phyloP scores from a whole-genome alignment of 92 coral and sea anemone species.

The Epizoanthus scotinus region DNA sequence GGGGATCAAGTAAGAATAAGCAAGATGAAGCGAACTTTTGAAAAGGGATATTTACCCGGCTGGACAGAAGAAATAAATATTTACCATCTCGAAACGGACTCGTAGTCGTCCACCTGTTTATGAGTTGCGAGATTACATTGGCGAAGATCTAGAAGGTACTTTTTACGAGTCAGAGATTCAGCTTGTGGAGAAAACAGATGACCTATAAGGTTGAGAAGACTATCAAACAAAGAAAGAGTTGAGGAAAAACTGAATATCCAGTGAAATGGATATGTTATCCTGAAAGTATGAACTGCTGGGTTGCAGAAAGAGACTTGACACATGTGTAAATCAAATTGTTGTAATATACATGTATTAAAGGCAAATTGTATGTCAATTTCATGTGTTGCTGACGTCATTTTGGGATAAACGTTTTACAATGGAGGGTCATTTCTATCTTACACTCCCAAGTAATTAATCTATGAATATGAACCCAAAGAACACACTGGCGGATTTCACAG shows the following conservation, averaged over 20 bases:
- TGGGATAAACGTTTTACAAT: neutral
- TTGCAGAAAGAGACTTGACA: too few relatives aligned
- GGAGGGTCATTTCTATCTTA: constrained; percentile 41
- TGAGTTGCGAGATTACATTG: constrained; percentile 16
- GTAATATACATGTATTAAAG: too few relatives aligned
- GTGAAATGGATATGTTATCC: constrained; percentile 51
- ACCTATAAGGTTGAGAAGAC: constrained; percentile 37
- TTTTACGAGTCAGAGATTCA: constrained; percentile 42
- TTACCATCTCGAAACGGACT: too few relatives aligned
- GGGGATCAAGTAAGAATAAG: too few relatives aligned
- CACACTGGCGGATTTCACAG: constrained; percentile 34
- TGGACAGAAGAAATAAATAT: too few relatives aligned
- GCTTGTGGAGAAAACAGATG: constrained; percentile 26
- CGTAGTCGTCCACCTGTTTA: neutral
- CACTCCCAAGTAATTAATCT: constrained; percentile 47
- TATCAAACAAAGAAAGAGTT: constrained; percentile 13
- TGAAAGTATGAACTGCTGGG: too few relatives aligned
- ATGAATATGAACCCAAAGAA: constrained; percentile 44
- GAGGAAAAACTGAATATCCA: constrained; percentile 20
- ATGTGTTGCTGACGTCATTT: constrained; percentile 7
- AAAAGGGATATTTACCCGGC: too few relatives aligned
- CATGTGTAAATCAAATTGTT: too few relatives aligned
- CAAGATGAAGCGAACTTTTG: too few relatives aligned
- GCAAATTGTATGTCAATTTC: neutral
- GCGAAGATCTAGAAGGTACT: constrained; percentile 23